Evolutionary conservation across 2,113 vertebrate genomes (phyloP).

Genomic region (Stictonetta naevosa): DNA sequence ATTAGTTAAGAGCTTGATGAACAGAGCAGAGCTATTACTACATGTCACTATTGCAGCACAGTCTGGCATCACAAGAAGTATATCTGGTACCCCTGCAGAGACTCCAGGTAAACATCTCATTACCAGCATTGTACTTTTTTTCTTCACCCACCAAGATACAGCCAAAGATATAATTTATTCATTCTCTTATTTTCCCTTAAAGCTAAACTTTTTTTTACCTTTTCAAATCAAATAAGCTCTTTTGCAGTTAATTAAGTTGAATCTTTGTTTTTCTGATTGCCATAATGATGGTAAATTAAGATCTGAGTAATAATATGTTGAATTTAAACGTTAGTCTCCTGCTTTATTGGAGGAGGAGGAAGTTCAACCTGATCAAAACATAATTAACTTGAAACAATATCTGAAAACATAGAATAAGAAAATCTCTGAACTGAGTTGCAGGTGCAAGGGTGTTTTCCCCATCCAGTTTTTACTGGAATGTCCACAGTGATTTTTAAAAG

Average conservation of each 20-base stretch:
- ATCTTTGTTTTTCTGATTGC: neutral
- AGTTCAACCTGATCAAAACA: neutral
- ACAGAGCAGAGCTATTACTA: slow-evolving; percentile 92
- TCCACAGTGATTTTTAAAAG: neutral
- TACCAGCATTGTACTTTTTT: neutral
- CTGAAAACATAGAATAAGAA: neutral
- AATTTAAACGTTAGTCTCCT: neutral
- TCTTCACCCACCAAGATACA: neutral
- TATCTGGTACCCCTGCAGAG: slow-evolving; percentile 89
- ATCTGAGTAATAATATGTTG: neutral
- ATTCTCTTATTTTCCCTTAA: neutral
- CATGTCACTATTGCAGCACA: slow-evolving; percentile 98
- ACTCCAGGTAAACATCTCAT: slow-evolving; percentile 83
- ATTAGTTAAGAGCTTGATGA: slow-evolving; percentile 95
- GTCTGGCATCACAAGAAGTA: slow-evolving; percentile 86
- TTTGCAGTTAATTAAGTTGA: rapidly evolving
- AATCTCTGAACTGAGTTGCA: neutral
- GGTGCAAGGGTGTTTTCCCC: no score
- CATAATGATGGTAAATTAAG: neutral
- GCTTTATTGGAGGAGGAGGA: neutral
- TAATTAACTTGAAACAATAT: neutral
- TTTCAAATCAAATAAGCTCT: neutral
- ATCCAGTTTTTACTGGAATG: neutral
- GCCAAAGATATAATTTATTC: neutral
- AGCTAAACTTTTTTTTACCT: neutral